Conservation (phyloP, 2,113 vertebrate species). For the Atractosteus spatula region DNA sequence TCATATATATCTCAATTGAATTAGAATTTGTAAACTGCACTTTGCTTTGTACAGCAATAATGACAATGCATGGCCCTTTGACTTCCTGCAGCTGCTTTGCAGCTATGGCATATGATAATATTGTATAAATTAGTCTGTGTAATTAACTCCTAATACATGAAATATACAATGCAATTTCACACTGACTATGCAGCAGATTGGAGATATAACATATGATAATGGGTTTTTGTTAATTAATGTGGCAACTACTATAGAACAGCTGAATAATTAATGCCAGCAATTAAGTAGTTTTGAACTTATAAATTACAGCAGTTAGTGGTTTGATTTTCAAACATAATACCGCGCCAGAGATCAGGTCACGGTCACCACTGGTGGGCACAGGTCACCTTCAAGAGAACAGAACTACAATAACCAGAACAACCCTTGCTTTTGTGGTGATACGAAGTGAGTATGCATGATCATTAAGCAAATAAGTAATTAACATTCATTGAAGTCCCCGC, state of each 20-base stretch:
- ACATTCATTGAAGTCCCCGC: constrained; percentile 57
- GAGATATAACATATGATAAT: constrained; percentile 14
- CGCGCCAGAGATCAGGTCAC: neutral
- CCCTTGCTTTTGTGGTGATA: neutral
- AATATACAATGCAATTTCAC: constrained; percentile 17
- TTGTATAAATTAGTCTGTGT: constrained; percentile 19
- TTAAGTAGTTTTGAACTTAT: constrained; percentile 12
- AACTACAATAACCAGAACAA: neutral
- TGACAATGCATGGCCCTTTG: neutral
- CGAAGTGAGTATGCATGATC: constrained; percentile 40
- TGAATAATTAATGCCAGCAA: constrained; percentile 18
- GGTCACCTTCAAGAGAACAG: constrained; percentile 11
- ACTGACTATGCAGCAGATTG: constrained; percentile 25
- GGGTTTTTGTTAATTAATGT: constrained; percentile 22
- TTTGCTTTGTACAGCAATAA: constrained; percentile 1
- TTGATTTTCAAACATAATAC: constrained; percentile 4
- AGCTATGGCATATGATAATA: constrained; percentile 10
- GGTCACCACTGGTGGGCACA: neutral
- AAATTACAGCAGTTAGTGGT: constrained; percentile 10
- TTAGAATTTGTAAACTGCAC: constrained; percentile 2
- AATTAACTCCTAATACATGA: constrained; percentile 17
- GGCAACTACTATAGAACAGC: constrained; percentile 14
- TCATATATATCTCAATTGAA: neutral
- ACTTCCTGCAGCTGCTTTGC: constrained; percentile 12
- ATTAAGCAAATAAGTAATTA: constrained; percentile 61